These are phyloP conservation scores for Argopecten irradians DNA, from an alignment of 1,140 invertebrate species.

Conservation along the genomic window DNA sequence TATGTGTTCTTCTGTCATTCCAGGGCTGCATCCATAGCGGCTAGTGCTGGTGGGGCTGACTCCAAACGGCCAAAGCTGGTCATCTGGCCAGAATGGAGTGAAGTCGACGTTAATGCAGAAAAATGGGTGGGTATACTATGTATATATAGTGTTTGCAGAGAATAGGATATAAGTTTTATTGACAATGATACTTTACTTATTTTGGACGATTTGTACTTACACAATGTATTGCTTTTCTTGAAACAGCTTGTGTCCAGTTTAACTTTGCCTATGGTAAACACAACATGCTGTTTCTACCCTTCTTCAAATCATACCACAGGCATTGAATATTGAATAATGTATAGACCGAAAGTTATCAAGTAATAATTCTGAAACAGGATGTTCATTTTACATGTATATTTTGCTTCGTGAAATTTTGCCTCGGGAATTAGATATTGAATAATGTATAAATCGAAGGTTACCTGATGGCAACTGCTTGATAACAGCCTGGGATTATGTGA, in stretches of 20 bases:
- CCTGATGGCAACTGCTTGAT: no score
- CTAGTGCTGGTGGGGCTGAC: slow-evolving; percentile 66
- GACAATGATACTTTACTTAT: background rate
- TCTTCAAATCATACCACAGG: background rate
- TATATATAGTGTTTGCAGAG: background rate
- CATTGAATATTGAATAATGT: background rate
- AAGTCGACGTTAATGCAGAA: slow-evolving; percentile 76
- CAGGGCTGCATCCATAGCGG: slow-evolving; percentile 72
- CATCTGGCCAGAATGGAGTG: slow-evolving; percentile 77
- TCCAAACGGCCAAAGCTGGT: slow-evolving; percentile 67
- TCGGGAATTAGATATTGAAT: background rate
- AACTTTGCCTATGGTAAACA: background rate
- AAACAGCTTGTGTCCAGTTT: background rate
- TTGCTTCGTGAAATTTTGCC: background rate
- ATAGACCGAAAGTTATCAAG: background rate
- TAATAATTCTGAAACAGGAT: no score
- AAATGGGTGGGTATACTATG: slow-evolving; percentile 73
- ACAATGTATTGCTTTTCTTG: background rate
- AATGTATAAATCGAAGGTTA: background rate
- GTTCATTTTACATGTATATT: no score
- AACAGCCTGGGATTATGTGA: no score
- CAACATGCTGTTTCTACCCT: background rate
- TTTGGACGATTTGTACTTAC: no score
- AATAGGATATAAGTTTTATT: background rate
- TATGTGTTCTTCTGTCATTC: slow-evolving; percentile 53